Evolutionary conservation across 2,113 vertebrate species (phyloP), one percentile per base, ranked within the genome.

Genomic region (Mixornis gularis): DNA sequence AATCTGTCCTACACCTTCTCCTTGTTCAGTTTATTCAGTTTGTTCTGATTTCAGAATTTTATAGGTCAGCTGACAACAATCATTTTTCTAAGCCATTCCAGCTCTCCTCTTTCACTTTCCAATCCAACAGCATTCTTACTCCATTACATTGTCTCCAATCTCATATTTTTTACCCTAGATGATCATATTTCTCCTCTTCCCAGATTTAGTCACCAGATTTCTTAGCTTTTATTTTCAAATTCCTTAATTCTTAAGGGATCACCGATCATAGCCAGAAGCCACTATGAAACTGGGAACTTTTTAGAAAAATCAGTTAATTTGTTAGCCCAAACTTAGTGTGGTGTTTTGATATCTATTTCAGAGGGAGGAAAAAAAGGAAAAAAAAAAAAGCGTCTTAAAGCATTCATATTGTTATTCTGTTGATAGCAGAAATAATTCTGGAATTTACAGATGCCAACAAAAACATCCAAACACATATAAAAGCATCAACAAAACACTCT

Each of bases 361-460:
- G 14, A 21, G 6, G 3, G 8, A 3, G 2, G 0, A 24, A 15
- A 16, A 25, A 43, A 38, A 5, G 16, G 19, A 16, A 16, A 16
- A 6, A 7, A 58, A 25, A 18, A 8, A 19, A 51, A 7, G 6
- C 15, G 24, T 12, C 49, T 55, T 65, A 66, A 80, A 22, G 44
- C 34, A 64, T 70, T 89, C 44, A 19, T 84, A 12, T 29, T 73
- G 52, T 1, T 1, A 81, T 71, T 91, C 59, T 82, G 32, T n/a
- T 89, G 41, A 87, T 63, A 92, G 51, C 6, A 36, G 63, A 87
- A 94, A 90, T 77, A 82, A 72, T 81, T 94, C 76, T 77, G 24
- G 51, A 96, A 82, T 82, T 89, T 65, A 79, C 55, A 65, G 43
- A n/a, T 63, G 59, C 55, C 85, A 83, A 72, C 26, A 90, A 93